Evolutionary conservation across 2,797 vertebrate species (phyloP), one percentile per base, ranked within the genome.

Genomic region (Arctocebus calabarensis): DNA sequence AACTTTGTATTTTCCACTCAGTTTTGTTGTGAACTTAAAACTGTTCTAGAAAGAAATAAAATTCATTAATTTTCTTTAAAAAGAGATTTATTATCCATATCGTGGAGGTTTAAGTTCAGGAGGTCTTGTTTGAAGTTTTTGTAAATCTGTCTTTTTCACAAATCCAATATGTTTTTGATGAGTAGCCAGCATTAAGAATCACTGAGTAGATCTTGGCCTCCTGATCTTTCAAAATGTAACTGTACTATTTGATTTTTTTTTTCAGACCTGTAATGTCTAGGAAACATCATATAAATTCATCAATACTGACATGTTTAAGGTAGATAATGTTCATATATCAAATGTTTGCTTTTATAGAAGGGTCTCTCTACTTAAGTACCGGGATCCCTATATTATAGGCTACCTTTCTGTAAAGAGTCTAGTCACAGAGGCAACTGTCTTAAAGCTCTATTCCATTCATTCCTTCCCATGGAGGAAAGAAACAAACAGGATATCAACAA

Each of bases 21-120:
- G 16, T 74, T 81, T 88, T 85, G 5, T 52, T 90, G 27, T 84
- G 68, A 92, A 94, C 10, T 43, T 90, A 48, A 87, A 88, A 85
- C 34, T 73, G 13, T 25, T 66, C 57, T 90, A 62, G 88, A 85
- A 81, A 57, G 64, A 66, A 68, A 77, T 61, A 70, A 73, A 89
- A 10, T 88, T 34, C 7, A 59, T 66, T 77, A 48, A 32, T 62
- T 71, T 78, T 89, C 91, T 66, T 19, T 0, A 37, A 64, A 75
- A 61, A 93, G 75, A 94, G 25, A 81, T 23, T 93, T 92, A 45
- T 94, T 2, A 78, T 89, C 66, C 66, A 92, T 32, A 75, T 43
- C 52, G 83, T 88, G 27, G 37, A 95, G 88, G 32, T 85, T 94
- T 57, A 74, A 62, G 34, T 90, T 95, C 70, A 92, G 45, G 70